Evolutionary conservation across 2,113 vertebrate genomes (phyloP), one percentile per base, ranked within the genome.

Genomic region (Bambusicola thoracicus): DNA sequence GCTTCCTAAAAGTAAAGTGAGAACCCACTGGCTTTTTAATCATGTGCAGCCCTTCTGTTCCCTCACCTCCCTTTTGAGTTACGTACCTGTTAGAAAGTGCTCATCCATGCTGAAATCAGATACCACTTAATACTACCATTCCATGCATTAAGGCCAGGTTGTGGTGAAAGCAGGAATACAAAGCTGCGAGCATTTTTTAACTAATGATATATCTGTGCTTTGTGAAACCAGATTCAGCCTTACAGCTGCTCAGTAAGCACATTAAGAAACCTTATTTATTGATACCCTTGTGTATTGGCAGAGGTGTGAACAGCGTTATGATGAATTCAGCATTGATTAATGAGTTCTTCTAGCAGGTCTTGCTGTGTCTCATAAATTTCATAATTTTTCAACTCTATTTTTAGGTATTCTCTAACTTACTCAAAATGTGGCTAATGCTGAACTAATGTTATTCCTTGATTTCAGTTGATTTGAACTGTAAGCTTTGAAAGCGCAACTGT

Each of bases 41-140:
- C 51, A 19, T 2, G 0, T 1, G 1, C 36, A 34, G 24, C 51
- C 36, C 79, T 82, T 89, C 13, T 56, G 3, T 22, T 87, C 62
- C 22, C 6, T 79, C 1, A 0, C 6, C 48, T 8, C 36, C n/a
- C 4, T 0, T 25, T 16, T 21, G 46, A 75, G 34, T 27, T 32
- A 34, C 59, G 7, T 69, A 63, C 44, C 67, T 2, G 48, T 73
- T 43, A 20, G 48, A 36, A 82, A 30, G 48, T 21, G 48, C 85
- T 83, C 12, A 13, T 65, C 63, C 5, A 1, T 68, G 32, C 62
- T 80, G 76, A 32, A 63, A 82, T 65, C 34, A 69, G 34, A 11
- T 65, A 38, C 8, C 32, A 32, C 21, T 34, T n/a, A 6, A 1
- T 46, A 11, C 29, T 44, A 20, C 46, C 81, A 48, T 48, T 84